Conservation (phyloP, 1,140 invertebrate genomes). For the Hylaeus anthracinus region DNA sequence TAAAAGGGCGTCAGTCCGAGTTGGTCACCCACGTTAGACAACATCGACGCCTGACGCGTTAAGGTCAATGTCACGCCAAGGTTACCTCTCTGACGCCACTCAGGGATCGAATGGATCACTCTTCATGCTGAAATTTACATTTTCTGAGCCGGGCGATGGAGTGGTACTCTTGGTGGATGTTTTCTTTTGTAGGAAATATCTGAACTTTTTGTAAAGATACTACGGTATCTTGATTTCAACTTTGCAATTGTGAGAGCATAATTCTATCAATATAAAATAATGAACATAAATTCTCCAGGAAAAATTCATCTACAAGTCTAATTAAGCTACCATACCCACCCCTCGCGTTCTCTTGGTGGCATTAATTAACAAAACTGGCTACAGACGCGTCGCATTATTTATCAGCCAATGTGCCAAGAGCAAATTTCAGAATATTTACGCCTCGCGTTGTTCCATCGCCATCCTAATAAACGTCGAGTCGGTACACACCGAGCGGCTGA, state of each 20-base stretch:
- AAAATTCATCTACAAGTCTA: not conserved
- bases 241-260: too few species aligned
- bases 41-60: not conserved
- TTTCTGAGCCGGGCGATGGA: too few species aligned
- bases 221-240: too few species aligned
- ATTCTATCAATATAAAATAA: too few species aligned
- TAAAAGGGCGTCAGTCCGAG: not conserved
- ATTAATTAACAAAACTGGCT: conserved; percentile 60
- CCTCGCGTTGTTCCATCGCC: conserved; percentile 61
- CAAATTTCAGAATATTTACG: conserved; percentile 64
- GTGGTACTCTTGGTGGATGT: too few species aligned
- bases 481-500: conserved; percentile 59
- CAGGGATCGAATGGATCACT: too few species aligned
- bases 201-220: too few species aligned
- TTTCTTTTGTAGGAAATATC: too few species aligned
- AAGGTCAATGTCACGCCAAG: too few species aligned
- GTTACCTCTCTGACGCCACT: too few species aligned
- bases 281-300: too few species aligned
- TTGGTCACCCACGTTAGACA: not conserved
- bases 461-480: conserved; percentile 68
- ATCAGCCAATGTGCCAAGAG: conserved; percentile 45
- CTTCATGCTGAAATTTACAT: too few species aligned
- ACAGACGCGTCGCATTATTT: conserved; percentile 54
- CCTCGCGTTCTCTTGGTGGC: not conserved
- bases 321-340: not conserved